Conservation (phyloP, 1,140 invertebrate genomes). For the Drosophila ironensis region DNA sequence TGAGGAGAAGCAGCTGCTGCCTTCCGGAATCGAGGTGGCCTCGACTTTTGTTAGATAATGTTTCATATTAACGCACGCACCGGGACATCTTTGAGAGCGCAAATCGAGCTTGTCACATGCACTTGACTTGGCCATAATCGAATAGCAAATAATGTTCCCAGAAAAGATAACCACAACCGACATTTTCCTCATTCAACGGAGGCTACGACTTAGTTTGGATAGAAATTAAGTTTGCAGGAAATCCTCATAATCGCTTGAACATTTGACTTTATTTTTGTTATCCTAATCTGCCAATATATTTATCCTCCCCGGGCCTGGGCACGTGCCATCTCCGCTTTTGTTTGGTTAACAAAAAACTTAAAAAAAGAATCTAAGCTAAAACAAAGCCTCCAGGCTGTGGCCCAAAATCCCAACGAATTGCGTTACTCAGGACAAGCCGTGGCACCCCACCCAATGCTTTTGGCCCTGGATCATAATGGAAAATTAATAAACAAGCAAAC, state of each 20-base stretch:
- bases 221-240: not conserved
- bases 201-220: not conserved
- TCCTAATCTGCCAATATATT: constrained; percentile 1
- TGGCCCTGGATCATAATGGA: constrained; percentile 69
- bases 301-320: constrained; percentile 1
- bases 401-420: not conserved
- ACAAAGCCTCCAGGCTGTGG: constrained; percentile 44
- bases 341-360: constrained; percentile 55
- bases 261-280: not conserved
- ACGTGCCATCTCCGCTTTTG: constrained; percentile 24
- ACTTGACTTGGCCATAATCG: constrained; percentile 49
- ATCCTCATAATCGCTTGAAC: too few relatives aligned
- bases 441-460: constrained; percentile 17
- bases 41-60: constrained; percentile 75
- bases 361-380: constrained; percentile 53
- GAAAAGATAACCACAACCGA: constrained; percentile 15
- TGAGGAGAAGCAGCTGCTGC: not conserved
- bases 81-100: constrained; percentile 66
- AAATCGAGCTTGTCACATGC: constrained; percentile 72
- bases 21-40: constrained; percentile 9
- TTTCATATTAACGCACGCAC: constrained; percentile 67
- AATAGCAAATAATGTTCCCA: constrained; percentile 3
- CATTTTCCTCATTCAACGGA: not conserved
- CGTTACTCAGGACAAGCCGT: not conserved
- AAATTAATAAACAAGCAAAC: constrained; percentile 68